These are phyloP conservation scores for Biston betularia DNA, from an alignment of 2,888 invertebrate genomes.

Conservation along the genomic window DNA sequence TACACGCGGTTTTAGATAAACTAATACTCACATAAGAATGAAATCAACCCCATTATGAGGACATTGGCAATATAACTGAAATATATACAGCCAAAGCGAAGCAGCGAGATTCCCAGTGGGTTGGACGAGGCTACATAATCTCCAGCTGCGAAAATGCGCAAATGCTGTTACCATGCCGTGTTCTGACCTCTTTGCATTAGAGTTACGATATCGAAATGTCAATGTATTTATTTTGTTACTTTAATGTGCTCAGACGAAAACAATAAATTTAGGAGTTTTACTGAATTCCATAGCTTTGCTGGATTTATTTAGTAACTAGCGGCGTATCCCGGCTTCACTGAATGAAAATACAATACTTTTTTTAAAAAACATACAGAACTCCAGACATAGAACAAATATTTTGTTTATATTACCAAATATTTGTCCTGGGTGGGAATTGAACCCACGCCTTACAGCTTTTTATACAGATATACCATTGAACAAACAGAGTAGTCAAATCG, in stretches of 20 bases:
- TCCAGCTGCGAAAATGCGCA: conserved; percentile 63
- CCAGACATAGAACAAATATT: too few relatives aligned
- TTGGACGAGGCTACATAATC: conserved; percentile 38
- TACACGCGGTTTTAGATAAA: neutral
- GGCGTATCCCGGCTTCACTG: too few relatives aligned
- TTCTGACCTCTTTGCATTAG: conserved; percentile 48
- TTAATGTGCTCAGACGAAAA: conserved; percentile 1
- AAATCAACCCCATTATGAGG: neutral
- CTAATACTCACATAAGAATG: neutral
- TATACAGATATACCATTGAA: too few relatives aligned
- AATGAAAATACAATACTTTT: too few relatives aligned
- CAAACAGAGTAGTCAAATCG: too few relatives aligned
- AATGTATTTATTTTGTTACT: conserved; percentile 9
- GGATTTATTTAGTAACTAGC: too few relatives aligned
- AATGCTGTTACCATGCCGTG: conserved; percentile 61
- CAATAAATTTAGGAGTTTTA: neutral
- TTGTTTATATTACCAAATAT: too few relatives aligned
- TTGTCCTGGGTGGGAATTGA: too few relatives aligned
- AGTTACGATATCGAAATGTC: conserved; percentile 19
- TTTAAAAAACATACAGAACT: too few relatives aligned
- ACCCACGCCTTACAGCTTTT: too few relatives aligned
- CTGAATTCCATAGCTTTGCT: neutral
- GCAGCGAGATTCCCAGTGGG: conserved; percentile 36
- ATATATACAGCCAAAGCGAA: conserved; percentile 26
- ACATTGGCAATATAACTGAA: conserved; percentile 5